Evolutionary conservation across 2,888 invertebrate species (phyloP).

Genomic region (Herminia tarsipennalis): DNA sequence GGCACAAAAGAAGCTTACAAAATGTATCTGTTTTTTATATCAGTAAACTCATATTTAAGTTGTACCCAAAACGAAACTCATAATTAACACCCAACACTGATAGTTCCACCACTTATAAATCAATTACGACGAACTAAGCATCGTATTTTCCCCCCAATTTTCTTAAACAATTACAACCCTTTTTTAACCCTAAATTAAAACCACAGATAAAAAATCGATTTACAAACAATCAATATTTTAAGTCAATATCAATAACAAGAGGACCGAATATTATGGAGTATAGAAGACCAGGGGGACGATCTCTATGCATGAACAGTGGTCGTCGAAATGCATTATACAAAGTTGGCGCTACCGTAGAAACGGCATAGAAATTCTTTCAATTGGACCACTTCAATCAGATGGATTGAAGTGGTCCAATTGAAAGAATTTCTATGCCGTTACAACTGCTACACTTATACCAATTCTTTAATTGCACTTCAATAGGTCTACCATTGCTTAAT

Average conservation of each 20-base stretch:
- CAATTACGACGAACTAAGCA: constrained; percentile 5
- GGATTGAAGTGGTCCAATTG: no score
- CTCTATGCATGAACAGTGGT: no score
- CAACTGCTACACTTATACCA: no score
- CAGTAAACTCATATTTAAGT: background rate
- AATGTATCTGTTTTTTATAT: background rate
- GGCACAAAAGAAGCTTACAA: background rate
- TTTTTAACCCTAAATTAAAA: background rate
- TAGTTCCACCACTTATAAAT: constrained; percentile 2
- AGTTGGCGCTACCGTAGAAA: no score
- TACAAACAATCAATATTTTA: constrained; percentile 12
- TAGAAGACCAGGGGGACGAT: no score
- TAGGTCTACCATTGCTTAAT: no score
- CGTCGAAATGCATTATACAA: no score
- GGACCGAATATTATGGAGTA: no score
- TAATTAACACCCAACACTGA: background rate
- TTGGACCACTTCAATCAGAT: no score
- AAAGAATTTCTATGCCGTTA: no score
- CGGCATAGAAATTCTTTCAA: no score
- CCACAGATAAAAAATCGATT: constrained; percentile 8
- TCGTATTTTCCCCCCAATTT: background rate
- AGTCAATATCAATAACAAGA: constrained; percentile 23
- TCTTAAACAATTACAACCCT: background rate
- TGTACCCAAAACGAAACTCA: background rate
- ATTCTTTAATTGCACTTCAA: no score